Evolutionary conservation across 2,888 invertebrate genomes (phyloP), one percentile per base, ranked within the genome.

Genomic region (Carterocephalus palaemon): DNA sequence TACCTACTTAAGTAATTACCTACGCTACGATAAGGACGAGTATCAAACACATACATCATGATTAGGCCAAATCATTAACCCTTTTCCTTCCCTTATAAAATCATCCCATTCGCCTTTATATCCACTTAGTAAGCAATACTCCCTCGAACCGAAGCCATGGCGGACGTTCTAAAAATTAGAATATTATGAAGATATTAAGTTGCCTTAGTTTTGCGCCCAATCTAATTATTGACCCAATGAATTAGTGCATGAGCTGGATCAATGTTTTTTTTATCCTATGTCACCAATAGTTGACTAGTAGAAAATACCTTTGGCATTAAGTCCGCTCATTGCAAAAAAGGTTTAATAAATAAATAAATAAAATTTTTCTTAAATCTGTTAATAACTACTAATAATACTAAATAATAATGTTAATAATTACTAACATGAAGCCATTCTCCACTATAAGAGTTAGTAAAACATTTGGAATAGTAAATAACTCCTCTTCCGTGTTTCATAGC

Each of bases 1-100:
- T n/a, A n/a, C n/a, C n/a, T n/a, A n/a, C n/a, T n/a, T n/a, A n/a
- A n/a, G n/a, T n/a, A n/a, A n/a, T n/a, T n/a, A n/a, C n/a, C n/a
- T n/a, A n/a, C n/a, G n/a, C n/a, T n/a, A n/a, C n/a, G n/a, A n/a
- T n/a, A n/a, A n/a, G n/a, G n/a, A n/a, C n/a, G n/a, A n/a, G n/a
- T n/a, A n/a, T n/a, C n/a, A n/a, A n/a, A 10, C 17, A 34, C 42
- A 2, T 42, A 42, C 89, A 59, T 90, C 90, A 42, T 87, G 85
- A 64, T 91, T 90, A 1, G 85, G 75, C 89, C 90, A 90, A 53
- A 88, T 77, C 88, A 90, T 89, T 12, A 86, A 67, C 20, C 91
- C 91, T 48, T 75, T 70, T n/a, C 91, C 91, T 59, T 89, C 75
- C 51, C 87, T 79, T 9, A 75, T 54, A 39, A 86, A 84, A 37